Base-by-base conservation (phyloP, 1,140 invertebrate species). In the Physella acuta region DNA sequence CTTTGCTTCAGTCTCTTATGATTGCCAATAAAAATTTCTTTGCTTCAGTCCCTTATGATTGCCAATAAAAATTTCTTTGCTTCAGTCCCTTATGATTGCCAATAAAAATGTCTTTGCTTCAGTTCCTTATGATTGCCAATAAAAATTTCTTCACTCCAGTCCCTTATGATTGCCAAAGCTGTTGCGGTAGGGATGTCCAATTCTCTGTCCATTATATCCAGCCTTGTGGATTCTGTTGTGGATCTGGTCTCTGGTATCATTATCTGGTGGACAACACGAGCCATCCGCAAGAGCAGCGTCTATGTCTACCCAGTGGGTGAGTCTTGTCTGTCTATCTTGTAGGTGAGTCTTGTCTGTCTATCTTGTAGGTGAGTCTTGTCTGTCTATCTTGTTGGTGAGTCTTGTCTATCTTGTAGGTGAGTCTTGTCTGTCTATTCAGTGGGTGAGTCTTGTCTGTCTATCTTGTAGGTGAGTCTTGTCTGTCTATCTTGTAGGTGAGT, bases 151-250 rank as follows among this genome's bases (percentile, higher is more conserved):
- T 39, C 68, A 30, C 73, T 75, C n/a, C 70, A 82, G 80, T 28
- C 75, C 2, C 71, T 86, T 28, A 72, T 84, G 53, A 69, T 82
- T 44, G 82, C 78, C 17, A 86, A 86, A 71, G 72, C 75, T 14
- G 73, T 81, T 4, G 86, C 86, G 2, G 81, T 82, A 1, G 73
- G 74, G n/a, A 39, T 87, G 36, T 86, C 86, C 20, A 85, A 85
- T 28, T 87, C 86, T 24, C 75, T 86, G 30, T 81, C 86, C 24
- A 83, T 86, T 28, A 84, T 87, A 51, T 85, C 85, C n/a, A 83
- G 83, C 61, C 72, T 87, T 36, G 83, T 87, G 5, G 86, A 87
- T 78, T 86, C 85, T 55, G 70, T 74, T n/a, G 84, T 87, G 11
- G 86, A 87, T 74, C 79, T 87, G n/a, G 77, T 84, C 2, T 80